A percentile compares a stretch with the other conserved stretches of the same genome.
Evolutionary conservation across 2,888 invertebrate genomes (phyloP).

Genomic region (Panorpa germanica): DNA sequence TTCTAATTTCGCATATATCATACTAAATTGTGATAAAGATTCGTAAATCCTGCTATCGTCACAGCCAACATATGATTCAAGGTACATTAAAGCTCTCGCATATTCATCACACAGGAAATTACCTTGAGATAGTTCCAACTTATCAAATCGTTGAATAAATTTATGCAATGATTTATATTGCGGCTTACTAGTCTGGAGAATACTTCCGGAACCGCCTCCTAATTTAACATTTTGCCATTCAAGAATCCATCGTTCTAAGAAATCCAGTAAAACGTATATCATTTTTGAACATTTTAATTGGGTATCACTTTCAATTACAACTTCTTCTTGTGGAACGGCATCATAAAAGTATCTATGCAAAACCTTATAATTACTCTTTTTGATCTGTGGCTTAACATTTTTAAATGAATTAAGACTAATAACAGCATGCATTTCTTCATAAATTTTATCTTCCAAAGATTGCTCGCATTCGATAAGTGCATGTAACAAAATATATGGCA

Average conservation of each 20-base stretch:
- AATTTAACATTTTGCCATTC: conserved; percentile 32
- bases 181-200: conserved; percentile 8
- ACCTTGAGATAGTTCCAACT: conserved; percentile 45
- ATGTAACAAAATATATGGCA: conserved; percentile 54
- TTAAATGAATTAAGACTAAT: conserved; percentile 18
- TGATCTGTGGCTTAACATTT: neutral
- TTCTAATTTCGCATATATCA: conserved; percentile 73
- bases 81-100: conserved; percentile 52
- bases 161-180: conserved; percentile 16
- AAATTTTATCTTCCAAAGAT: conserved; percentile 25
- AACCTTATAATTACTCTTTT: conserved; percentile 3
- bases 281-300: conserved; percentile 43
- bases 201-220: conserved; percentile 5
- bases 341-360: conserved; percentile 6
- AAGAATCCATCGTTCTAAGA: conserved; percentile 53
- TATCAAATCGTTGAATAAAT: conserved; percentile 32
- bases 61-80: conserved; percentile 59
- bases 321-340: conserved; percentile 21
- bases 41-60: conserved; percentile 34
- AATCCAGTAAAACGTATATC: conserved; percentile 54
- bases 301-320: conserved; percentile 27
- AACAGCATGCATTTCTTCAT: conserved; percentile 35
- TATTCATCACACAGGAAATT: conserved; percentile 59
- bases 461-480: conserved; percentile 32
- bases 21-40: conserved; percentile 42